These are phyloP conservation scores for Aphidius colemani DNA, from an alignment of 2,888 invertebrate genomes.

Conservation along the genomic window DNA sequence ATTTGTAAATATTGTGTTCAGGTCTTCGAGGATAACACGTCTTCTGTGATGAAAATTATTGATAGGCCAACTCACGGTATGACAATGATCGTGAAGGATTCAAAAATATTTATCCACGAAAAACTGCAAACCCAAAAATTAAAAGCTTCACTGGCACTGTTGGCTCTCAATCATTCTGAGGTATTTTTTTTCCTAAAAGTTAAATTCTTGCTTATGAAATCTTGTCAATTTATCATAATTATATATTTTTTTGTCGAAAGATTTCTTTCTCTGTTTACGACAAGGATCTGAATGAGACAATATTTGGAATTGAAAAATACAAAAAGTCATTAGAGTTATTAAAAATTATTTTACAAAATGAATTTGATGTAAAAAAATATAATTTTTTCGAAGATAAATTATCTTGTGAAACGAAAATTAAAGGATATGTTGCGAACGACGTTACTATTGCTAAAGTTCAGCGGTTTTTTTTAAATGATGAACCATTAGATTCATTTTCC, in stretches of 20 bases:
- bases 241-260: conserved; percentile 31
- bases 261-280: conserved; percentile 73
- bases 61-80: conserved; percentile 71
- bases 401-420: conserved; percentile 25
- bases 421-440: conserved; percentile 41
- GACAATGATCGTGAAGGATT: conserved; percentile 67
- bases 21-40: conserved; percentile 39
- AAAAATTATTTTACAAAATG: conserved; percentile 35
- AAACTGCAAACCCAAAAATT: conserved; percentile 60
- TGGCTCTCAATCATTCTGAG: conserved; percentile 70
- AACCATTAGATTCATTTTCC: conserved; percentile 34
- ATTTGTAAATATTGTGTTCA: conserved; percentile 14
- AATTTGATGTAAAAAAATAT: conserved; percentile 22
- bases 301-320: conserved; percentile 53
- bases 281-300: conserved; percentile 65
- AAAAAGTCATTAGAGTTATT: conserved; percentile 41
- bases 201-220: background rate
- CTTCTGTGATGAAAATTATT: conserved; percentile 45
- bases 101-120: conserved; percentile 64
- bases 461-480: conserved; percentile 42
- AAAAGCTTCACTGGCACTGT: conserved; percentile 62
- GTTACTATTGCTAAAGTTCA: conserved; percentile 28
- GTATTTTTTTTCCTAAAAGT: conserved; percentile 47
- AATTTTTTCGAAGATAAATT: conserved; percentile 33
- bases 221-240: background rate